Evolutionary conservation across 2,888 invertebrate species (phyloP).

Genomic region (Criorhina ranunculi): DNA sequence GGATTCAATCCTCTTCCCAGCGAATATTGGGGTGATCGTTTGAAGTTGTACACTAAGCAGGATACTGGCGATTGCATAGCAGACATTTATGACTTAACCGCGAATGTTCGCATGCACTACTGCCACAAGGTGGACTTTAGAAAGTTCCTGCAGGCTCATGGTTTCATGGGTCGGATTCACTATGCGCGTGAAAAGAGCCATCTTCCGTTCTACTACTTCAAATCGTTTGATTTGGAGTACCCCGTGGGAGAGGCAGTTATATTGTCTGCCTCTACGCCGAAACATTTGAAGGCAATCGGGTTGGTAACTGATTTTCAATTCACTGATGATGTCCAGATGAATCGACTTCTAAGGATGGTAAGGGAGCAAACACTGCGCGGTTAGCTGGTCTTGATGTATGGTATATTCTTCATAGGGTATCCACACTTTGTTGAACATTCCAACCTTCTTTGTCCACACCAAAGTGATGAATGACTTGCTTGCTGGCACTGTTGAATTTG

Average conservation of each 20-base stretch:
- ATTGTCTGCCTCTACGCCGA: slow-evolving; percentile 82
- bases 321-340: slow-evolving; percentile 79
- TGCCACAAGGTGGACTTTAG: slow-evolving; percentile 83
- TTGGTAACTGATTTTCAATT: slow-evolving; percentile 80
- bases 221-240: slow-evolving; percentile 82
- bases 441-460: slow-evolving; percentile 89
- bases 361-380: no score
- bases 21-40: slow-evolving; percentile 80
- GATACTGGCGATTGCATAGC: slow-evolving; percentile 82
- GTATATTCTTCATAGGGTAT: slow-evolving; percentile 85
- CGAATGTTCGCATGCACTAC: slow-evolving; percentile 82
- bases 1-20: slow-evolving; percentile 80
- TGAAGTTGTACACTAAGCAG: slow-evolving; percentile 80
- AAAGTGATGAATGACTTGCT: slow-evolving; percentile 89
- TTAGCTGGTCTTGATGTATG: not conserved
- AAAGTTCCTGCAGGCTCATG: slow-evolving; percentile 83
- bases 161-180: slow-evolving; percentile 81
- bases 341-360: slow-evolving; percentile 83
- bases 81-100: slow-evolving; percentile 82
- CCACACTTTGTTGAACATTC: slow-evolving; percentile 89
- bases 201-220: slow-evolving; percentile 82
- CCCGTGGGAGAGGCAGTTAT: slow-evolving; percentile 83
- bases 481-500: slow-evolving; percentile 86
- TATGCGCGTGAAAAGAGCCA: slow-evolving; percentile 81
- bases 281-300: slow-evolving; percentile 80